Conservation (phyloP, 64 coral and sea anemone genomes). For the Pocillopora damicornis region DNA sequence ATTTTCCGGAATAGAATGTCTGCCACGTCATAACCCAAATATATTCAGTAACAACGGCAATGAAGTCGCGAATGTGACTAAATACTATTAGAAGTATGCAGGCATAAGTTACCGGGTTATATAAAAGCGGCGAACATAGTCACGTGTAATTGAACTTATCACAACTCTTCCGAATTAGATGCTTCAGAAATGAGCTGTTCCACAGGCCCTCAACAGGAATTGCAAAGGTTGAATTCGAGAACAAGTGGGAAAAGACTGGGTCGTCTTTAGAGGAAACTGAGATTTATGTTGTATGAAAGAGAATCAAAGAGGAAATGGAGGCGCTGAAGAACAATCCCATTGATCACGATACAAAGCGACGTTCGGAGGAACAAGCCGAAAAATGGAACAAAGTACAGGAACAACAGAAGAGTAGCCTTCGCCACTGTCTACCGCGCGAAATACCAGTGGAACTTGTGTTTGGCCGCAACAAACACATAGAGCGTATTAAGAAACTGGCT, state of each 20-base stretch:
- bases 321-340: slow-evolving; percentile 11
- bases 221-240: slow-evolving; percentile 3
- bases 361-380: not conserved
- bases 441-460: not conserved
- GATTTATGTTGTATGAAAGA: no score
- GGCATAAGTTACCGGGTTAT: no score
- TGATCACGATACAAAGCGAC: not conserved
- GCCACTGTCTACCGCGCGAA: not conserved
- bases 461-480: slow-evolving; percentile 13
- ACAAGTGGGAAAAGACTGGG: not conserved
- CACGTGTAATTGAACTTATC: no score
- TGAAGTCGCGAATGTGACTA: no score
- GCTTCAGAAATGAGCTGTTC: slow-evolving; percentile 32
- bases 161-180: slow-evolving; percentile 17
- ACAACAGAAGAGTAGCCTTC: not conserved
- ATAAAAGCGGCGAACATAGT: no score
- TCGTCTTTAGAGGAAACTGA: not conserved
- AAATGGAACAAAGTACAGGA: not conserved
- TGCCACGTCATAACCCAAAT: no score
- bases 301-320: not conserved
- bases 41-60: no score
- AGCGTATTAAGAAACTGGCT: not conserved
- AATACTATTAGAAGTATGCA: no score
- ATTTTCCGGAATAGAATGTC: no score
- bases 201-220: not conserved